A percentile compares a stretch with the other conserved stretches of the same genome.
phyloP scores from a whole-genome alignment of 1,140 invertebrate genomes.

The Diabrotica undecimpunctata region DNA sequence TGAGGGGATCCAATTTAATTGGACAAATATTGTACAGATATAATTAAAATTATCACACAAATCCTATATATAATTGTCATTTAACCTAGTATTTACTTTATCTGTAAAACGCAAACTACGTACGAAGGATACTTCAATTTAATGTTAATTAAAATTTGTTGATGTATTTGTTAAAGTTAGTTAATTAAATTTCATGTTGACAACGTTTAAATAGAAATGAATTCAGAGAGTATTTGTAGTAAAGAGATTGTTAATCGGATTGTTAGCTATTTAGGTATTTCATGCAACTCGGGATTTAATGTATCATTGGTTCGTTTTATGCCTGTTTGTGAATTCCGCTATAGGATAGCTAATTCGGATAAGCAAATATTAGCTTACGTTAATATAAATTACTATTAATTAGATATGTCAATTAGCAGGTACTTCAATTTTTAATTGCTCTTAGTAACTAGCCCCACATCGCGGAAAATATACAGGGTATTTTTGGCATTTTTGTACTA shows the following conservation, averaged over 20 bases:
- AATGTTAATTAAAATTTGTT: slow-evolving; percentile 24
- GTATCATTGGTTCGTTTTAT: slow-evolving; percentile 1
- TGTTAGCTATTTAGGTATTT: slow-evolving; percentile 11
- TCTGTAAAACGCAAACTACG: slow-evolving; percentile 18
- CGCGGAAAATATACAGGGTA: too few species aligned
- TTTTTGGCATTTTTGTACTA: too few species aligned
- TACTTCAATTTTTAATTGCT: too few species aligned
- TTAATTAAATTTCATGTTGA: slow-evolving; percentile 24
- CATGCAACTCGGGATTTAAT: neutral
- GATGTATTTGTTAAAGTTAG: slow-evolving; percentile 19
- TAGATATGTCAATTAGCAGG: too few species aligned
- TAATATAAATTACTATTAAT: neutral
- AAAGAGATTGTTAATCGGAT: slow-evolving; percentile 15
- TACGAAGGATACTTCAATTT: slow-evolving; percentile 20
- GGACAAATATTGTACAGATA: slow-evolving; percentile 16
- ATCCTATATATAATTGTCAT: slow-evolving; percentile 22
- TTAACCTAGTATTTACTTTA: slow-evolving; percentile 22
- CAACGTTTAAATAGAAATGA: slow-evolving; percentile 15
- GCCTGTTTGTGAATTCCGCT: too few species aligned
- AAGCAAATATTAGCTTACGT: neutral
- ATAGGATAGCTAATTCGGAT: neutral
- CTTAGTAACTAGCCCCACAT: too few species aligned
- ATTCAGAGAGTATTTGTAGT: slow-evolving; percentile 9
- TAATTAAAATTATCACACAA: slow-evolving; percentile 17
- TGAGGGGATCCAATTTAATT: slow-evolving; percentile 7